A percentile compares a stretch with the other conserved stretches of the same genome.
Conservation (phyloP, 2,797 vertebrate genomes). For the Aphelocoma californica region DNA sequence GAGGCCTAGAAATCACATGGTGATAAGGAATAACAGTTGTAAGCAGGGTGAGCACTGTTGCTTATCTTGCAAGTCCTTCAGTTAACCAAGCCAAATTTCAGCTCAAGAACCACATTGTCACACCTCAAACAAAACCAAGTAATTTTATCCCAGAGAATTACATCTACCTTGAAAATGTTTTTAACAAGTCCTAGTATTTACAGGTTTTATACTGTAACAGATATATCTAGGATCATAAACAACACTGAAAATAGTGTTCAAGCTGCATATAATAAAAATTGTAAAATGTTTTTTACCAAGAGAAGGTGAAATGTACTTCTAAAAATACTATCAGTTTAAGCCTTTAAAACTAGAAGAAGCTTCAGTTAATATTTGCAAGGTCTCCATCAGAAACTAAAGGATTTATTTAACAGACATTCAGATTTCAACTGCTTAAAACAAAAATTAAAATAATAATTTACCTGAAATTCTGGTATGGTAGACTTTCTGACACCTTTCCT, state of each 20-base stretch:
- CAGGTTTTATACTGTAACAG: not conserved
- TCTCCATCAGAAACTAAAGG: not conserved
- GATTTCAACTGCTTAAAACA: conserved; percentile 29
- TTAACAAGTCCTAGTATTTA: not conserved
- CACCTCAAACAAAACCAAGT: not conserved
- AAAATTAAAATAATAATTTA: conserved; percentile 73
- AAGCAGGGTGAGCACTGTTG: not conserved
- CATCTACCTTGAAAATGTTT: not conserved
- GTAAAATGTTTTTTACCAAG: not conserved
- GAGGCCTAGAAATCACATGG: not conserved
- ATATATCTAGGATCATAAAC: not conserved
- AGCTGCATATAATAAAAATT: not conserved
- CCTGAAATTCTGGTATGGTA: conserved; percentile 89
- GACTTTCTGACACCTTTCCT: conserved; percentile 78
- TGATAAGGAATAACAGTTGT: not conserved
- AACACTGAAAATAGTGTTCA: not conserved
- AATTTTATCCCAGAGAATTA: not conserved
- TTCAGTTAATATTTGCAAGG: not conserved
- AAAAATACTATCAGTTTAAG: not conserved
- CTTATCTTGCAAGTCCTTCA: not conserved
- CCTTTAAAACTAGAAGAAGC: not conserved
- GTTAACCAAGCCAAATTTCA: not conserved
- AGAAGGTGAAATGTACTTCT: not conserved
- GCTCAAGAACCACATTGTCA: not conserved
- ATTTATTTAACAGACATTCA: conserved; percentile 5